Conservation (phyloP, 2,888 invertebrate species). For the Branchipolynoe longqiensis region DNA sequence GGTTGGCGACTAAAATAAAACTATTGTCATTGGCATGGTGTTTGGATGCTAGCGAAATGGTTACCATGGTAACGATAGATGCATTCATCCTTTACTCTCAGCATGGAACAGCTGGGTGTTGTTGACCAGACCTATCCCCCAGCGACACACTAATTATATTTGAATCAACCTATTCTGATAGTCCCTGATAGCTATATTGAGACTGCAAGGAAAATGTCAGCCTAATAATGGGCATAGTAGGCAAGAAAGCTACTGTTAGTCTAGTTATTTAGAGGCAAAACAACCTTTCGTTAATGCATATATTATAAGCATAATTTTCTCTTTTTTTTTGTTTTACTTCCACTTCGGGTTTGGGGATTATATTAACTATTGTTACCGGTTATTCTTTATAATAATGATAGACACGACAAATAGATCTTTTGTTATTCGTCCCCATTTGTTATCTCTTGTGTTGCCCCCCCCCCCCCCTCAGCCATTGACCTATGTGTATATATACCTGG, state of each 20-base stretch:
- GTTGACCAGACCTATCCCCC: conserved; percentile 19
- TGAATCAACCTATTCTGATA: conserved; percentile 11
- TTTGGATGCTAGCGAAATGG: conserved; percentile 12
- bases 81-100: conserved; percentile 21
- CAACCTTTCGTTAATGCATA: background rate
- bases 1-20: too few relatives aligned
- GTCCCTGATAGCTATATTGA: conserved; percentile 18
- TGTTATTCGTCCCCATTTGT: background rate
- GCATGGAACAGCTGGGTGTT: conserved; percentile 26
- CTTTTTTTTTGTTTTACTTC: background rate
- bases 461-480: background rate
- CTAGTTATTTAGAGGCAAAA: too few relatives aligned
- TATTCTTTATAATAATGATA: background rate
- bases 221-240: too few relatives aligned
- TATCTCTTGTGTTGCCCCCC: background rate
- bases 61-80: conserved; percentile 33
- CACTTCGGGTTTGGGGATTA: background rate
- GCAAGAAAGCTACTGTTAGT: too few relatives aligned
- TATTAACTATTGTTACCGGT: too few relatives aligned
- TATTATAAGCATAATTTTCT: background rate
- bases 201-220: too few relatives aligned
- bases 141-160: conserved; percentile 8
- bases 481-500: conserved; percentile 28
- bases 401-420: background rate
- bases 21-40: too few relatives aligned